Percentiles rank a stretch among this genome's conserved stretches.
phyloP scores from a whole-genome alignment of 2,888 invertebrate genomes.

The Achlya flavicornis region DNA sequence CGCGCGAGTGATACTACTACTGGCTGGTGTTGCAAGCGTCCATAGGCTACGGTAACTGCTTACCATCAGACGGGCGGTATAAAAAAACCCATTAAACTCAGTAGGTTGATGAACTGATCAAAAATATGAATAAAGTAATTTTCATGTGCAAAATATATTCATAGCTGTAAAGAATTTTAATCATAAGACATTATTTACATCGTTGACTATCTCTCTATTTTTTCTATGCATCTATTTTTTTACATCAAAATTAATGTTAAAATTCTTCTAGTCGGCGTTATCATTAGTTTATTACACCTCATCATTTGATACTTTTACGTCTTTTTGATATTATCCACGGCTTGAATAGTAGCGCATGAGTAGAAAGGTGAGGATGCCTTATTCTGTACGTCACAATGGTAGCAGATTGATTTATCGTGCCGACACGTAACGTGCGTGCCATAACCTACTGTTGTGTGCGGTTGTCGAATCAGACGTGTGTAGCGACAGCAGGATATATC shows the following conservation, averaged over 20 bases:
- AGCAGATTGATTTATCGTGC: conserved; percentile 75
- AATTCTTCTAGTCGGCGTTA: conserved; percentile 19
- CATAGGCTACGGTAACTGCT: too few relatives aligned
- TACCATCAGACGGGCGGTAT: too few relatives aligned
- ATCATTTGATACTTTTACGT: conserved; percentile 5
- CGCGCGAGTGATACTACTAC: too few relatives aligned
- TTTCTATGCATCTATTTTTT: too few relatives aligned
- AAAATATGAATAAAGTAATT: too few relatives aligned
- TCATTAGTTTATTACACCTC: conserved; percentile 10
- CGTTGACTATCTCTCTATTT: too few relatives aligned
- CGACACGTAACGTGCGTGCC: conserved; percentile 54
- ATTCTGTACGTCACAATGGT: conserved; percentile 61
- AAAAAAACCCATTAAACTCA: too few relatives aligned
- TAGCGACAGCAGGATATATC: conserved; percentile 44
- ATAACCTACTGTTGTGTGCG: conserved; percentile 51
- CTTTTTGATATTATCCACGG: conserved; percentile 8
- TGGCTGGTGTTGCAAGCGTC: too few relatives aligned
- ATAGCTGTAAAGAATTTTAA: too few relatives aligned
- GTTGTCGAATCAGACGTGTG: conserved; percentile 43
- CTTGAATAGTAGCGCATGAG: conserved; percentile 28
- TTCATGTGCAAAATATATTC: too few relatives aligned
- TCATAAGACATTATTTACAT: too few relatives aligned
- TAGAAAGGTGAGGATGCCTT: conserved; percentile 52
- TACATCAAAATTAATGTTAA: neutral
- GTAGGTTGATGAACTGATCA: too few relatives aligned